Evolutionary conservation across 2,113 vertebrate species (phyloP).

Genomic region (Diadophis punctatus): DNA sequence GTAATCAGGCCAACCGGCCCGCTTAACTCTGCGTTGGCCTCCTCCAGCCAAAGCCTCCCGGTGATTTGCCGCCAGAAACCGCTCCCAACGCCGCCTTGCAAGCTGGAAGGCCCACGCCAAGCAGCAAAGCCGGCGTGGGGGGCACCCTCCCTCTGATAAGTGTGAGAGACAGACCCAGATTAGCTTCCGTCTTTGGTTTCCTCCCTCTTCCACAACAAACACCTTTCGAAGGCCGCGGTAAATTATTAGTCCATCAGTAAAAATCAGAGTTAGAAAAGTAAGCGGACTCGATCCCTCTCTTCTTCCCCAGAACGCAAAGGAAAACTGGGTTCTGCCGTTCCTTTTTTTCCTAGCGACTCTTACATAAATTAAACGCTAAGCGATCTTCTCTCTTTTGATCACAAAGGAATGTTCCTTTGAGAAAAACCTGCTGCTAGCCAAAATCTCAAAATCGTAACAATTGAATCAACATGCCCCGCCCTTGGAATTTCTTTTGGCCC

Average conservation of each 20-base stretch:
- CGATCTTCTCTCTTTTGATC: neutral
- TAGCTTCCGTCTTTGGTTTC: neutral
- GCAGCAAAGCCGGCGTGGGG: neutral
- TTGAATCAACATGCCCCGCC: neutral
- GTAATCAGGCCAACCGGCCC: conserved; percentile 29
- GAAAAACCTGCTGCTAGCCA: neutral
- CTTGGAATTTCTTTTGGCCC: neutral
- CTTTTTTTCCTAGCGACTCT: conserved; percentile 4
- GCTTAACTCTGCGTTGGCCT: neutral
- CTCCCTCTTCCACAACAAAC: neutral
- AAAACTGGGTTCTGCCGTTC: fast-evolving
- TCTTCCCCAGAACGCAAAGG: neutral
- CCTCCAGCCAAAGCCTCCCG: neutral
- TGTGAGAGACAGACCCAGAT: neutral
- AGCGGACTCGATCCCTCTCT: too few species aligned
- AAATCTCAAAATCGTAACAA: neutral
- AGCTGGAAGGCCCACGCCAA: neutral
- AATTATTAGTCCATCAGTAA: neutral
- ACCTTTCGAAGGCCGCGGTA: neutral
- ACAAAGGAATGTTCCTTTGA: neutral
- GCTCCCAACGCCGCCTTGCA: neutral
- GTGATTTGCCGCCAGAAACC: neutral
- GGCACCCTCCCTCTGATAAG: neutral
- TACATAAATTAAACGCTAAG: neutral
- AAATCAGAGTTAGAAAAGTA: neutral